phyloP scores from a whole-genome alignment of 1,140 invertebrate species.

The Trachymyrmex cornetzi region DNA sequence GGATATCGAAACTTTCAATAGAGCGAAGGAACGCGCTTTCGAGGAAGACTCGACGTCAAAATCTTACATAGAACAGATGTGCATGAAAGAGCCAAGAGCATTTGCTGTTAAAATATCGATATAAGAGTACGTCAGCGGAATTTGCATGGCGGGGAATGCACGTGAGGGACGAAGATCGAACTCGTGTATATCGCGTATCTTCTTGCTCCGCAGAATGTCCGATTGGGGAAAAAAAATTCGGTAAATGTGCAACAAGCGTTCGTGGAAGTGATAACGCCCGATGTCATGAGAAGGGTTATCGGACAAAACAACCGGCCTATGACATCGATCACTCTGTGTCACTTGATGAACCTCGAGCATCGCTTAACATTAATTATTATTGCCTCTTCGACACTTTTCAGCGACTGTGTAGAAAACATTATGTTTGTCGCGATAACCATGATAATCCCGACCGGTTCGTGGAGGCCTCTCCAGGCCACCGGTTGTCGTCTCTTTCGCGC shows the following conservation, averaged over 20 bases:
- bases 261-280: conserved; percentile 82
- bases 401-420: conserved; percentile 76
- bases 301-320: conserved; percentile 83
- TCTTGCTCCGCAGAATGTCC: conserved; percentile 53
- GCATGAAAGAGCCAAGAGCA: neutral
- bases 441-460: conserved; percentile 41
- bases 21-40: neutral
- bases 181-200: neutral
- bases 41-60: neutral
- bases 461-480: neutral
- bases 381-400: conserved; percentile 85
- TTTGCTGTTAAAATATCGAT: conserved; percentile 37
- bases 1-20: neutral
- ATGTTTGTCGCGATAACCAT: conserved; percentile 67
- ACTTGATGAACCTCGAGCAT: conserved; percentile 81
- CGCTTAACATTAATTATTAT: conserved; percentile 87
- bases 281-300: conserved; percentile 86
- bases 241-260: conserved; percentile 63
- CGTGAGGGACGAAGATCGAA: conserved; percentile 40
- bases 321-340: conserved; percentile 87
- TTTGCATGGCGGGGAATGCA: conserved; percentile 18
- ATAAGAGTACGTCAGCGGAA: conserved; percentile 35
- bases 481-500: neutral
- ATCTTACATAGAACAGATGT: conserved; percentile 35
- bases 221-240: conserved; percentile 68